phyloP scores from a whole-genome alignment of 2,888 invertebrate genomes.

The Amitus sp. region DNA sequence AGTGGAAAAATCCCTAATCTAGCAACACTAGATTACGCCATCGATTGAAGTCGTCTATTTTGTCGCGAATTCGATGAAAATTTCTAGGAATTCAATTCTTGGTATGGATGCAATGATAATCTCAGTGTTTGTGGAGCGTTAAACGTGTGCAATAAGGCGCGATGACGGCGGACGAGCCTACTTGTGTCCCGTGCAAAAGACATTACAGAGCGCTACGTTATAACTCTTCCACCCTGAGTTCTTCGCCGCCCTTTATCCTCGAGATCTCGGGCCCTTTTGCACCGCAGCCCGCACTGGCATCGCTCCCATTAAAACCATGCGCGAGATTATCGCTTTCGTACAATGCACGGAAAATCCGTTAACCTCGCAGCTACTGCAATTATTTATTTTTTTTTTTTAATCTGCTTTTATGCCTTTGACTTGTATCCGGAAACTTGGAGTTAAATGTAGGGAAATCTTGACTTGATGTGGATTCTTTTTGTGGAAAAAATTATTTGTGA shows the following conservation, averaged over 20 bases:
- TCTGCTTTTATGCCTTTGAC: constrained; percentile 8
- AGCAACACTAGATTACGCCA: too few relatives aligned
- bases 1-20: too few relatives aligned
- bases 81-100: too few relatives aligned
- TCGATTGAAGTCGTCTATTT: too few relatives aligned
- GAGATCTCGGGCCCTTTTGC: constrained; percentile 37
- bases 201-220: constrained; percentile 55
- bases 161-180: constrained; percentile 13
- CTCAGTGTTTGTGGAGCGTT: not conserved
- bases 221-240: constrained; percentile 45
- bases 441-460: not conserved
- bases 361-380: constrained; percentile 50
- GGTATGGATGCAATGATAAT: not conserved
- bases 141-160: constrained; percentile 3
- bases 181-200: constrained; percentile 51
- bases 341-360: constrained; percentile 51
- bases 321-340: constrained; percentile 50
- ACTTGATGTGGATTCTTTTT: too few relatives aligned
- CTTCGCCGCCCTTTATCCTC: constrained; percentile 41
- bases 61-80: too few relatives aligned
- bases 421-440: not conserved
- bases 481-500: too few relatives aligned
- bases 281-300: constrained; percentile 5
- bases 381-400: constrained; percentile 45
- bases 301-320: constrained; percentile 53